Percentiles rank a stretch among this genome's conserved stretches.
Evolutionary conservation across 2,797 vertebrate species (phyloP).

Genomic region (Sciaenops ocellatus): DNA sequence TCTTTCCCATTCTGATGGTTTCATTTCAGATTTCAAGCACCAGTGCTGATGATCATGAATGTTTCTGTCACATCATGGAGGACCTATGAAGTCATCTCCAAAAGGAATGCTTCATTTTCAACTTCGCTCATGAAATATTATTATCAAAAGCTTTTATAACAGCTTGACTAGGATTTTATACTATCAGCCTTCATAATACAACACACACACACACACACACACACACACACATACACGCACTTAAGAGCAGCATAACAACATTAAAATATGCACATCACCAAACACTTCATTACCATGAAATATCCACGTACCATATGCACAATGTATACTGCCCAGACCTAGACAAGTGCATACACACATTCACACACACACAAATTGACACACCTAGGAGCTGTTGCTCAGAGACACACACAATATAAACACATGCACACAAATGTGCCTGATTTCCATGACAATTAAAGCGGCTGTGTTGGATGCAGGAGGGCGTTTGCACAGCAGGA

Average conservation of each 20-base stretch:
- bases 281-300: conserved; percentile 32
- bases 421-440: conserved; percentile 36
- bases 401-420: not conserved
- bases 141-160: not conserved
- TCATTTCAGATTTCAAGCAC: not conserved
- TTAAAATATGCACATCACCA: conserved; percentile 17
- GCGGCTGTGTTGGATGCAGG: conserved; percentile 67
- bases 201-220: no score
- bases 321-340: conserved; percentile 5
- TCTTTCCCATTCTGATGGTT: not conserved
- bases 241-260: not conserved
- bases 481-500: conserved; percentile 75
- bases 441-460: conserved; percentile 85
- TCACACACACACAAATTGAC: not conserved
- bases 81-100: not conserved
- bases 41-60: no score
- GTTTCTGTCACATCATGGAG: no score
- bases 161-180: not conserved
- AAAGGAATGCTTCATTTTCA: not conserved
- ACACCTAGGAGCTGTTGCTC: conserved; percentile 1
- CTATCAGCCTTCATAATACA: not conserved
- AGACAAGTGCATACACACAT: conserved; percentile 2
- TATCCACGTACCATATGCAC: conserved; percentile 22
- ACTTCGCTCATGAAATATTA: not conserved
- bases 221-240: not conserved